Evolutionary conservation across 2,888 invertebrate species (phyloP), one percentile per base, ranked within the genome.

Genomic region (Euphydryas editha): DNA sequence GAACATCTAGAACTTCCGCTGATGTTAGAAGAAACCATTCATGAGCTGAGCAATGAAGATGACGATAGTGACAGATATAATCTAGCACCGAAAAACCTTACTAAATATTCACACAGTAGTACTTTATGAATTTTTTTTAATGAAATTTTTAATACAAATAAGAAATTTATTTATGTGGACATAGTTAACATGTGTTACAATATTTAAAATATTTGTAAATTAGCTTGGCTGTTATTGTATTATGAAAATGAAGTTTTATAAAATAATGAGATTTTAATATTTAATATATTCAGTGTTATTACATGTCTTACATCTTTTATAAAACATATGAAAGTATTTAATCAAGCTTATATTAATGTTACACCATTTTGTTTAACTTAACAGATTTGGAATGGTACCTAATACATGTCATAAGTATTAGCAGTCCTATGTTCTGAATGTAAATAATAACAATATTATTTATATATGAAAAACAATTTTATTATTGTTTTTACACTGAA

Each of bases 11-110:
- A 87, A 56, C 75, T 88, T 56, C 90, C 91, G 11, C 75, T 90
- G 39, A 82, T 83, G 75, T 75, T 92, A 54, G 89, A 88, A 69
- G 90, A 87, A 75, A 79, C 82, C 51, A 87, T 91, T 71, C 86
- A 88, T 75, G 92, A 92, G 83, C 84, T 83, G 3, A 88, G 86
- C 66, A 88, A 91, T 73, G 90, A 90, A 72, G 90, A 91, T 71
- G 86, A 89, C 44, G 85, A 88, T 51, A 87, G 84, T 75, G 76
- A 71, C 10, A 60, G 82, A 15, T 79, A 76, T 21, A 84, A 81
- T 73, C 79, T 83, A 67, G 59, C 81, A 10, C 79, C 77, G 69
- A 87, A 81, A 78, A 81, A 80, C 69, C 81, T 80, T 73, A 81
- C 86, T 15, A 87, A 86, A 63, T 89, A 85, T 77, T 75, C 82